Base-by-base conservation (phyloP, 2,797 vertebrate species). In the Liasis olivaceus region DNA sequence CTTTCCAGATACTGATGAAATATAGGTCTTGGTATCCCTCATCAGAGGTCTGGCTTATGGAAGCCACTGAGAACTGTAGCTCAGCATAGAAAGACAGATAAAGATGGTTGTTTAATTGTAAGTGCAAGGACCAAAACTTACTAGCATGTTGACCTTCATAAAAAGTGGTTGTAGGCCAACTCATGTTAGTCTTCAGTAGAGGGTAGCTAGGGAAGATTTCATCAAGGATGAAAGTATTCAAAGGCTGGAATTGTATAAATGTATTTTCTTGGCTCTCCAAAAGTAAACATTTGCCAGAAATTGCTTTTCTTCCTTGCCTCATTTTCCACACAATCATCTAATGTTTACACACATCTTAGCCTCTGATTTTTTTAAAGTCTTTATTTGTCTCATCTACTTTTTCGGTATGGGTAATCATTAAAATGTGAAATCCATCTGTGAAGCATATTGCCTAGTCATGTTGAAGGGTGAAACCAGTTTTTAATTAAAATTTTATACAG, bases 401-500 rank as follows among this genome's bases (percentile, higher is more conserved):
- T 97, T 96, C 96, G 95, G 96, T 97, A 97, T 96, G 96, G 96
- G 95, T 97, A 97, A 97, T 96, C 94, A 96, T 97, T 97, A 97
- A 91, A 97, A 98, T 97, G 97, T 95, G 97, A 97, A 97, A 97
- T 93, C 97, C 98, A 98, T 98, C 98, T 98, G 98, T 94, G 97
- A 96, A 97, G 91, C 98, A 98, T 98, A 98, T 97, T 98, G 98
- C 96, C 96, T 96, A 96, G 95, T 97, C 97, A 96, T 91, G 64
- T 95, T 36, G 94, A 96, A 96, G 97, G 95, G 96, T 98, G 96
- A 97, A 98, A 96, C 92, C 95, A 94, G 95, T 97, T 98, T 98
- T 97, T 98, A 98, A 98, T 98, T 98, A 98, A 97, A 97, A 98
- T 97, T 98, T 97, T 98, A 96, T 97, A 97, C 97, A 89, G 95